Evolutionary conservation across 2,113 vertebrate genomes (phyloP), one percentile per base, ranked within the genome.

Genomic region (Prunella himalayana): DNA sequence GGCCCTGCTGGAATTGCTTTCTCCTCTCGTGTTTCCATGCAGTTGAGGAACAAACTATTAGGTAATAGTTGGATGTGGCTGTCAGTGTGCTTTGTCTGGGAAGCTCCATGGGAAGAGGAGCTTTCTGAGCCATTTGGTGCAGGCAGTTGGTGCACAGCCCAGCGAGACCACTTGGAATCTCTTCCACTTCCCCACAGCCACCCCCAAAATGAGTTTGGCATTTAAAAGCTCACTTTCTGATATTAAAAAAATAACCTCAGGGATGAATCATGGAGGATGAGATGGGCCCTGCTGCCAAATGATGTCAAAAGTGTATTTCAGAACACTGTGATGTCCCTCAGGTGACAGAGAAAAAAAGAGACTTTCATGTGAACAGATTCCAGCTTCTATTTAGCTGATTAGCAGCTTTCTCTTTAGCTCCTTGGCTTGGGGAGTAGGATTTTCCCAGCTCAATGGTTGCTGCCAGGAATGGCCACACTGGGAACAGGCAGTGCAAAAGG

Each of bases 381-480:
- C 98, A 97, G 96, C 97, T 98, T 97, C 98, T 97, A 90, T 98
- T 98, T 97, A 97, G 97, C 97, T 98, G 98, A 98, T 98, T 98
- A 98, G 97, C 96, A 94, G 97, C 93, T 96, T 97, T 97, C 97
- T 97, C 97, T 98, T 95, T 89, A 97, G 92, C 89, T 90, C 90
- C 65, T 82, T 97, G 96, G 97, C 97, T 97, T 82, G 82, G 97
- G 94, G 95, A 97, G 88, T 65, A 44, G 31, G 95, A 86, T 97
- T 97, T 97, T 96, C 97, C 96, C 90, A 44, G 80, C 89, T 8
- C 90, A 50, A 39, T 47, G 61, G 41, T 89, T 57, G 13, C 83
- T 97, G 98, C 97, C 98, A 98, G 97, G 82, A 81, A 49, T 1
- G 27, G 92, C 44, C 88, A 49, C 97, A 16, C 95, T 95, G 95